phyloP scores from a whole-genome alignment of 2,113 vertebrate species.

The Peromyscus californicus region DNA sequence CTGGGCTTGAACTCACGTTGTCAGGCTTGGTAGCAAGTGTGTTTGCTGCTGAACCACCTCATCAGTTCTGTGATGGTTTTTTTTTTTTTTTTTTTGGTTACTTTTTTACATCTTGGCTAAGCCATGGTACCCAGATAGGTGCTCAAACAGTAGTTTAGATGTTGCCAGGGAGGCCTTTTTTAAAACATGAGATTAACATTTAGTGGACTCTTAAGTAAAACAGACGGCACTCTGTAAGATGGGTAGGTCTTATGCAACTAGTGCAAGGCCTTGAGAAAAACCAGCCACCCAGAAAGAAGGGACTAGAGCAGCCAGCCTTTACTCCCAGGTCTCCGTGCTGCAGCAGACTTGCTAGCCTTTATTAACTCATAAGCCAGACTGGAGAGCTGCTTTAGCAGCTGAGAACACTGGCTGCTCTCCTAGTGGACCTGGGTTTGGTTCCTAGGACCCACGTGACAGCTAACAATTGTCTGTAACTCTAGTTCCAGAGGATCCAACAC shows the following conservation, averaged over 20 bases:
- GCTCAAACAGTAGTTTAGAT: background rate
- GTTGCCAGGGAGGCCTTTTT: background rate
- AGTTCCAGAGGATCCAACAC: background rate
- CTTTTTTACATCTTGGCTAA: background rate
- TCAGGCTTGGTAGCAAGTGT: background rate
- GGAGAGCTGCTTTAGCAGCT: background rate
- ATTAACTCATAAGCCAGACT: rapidly evolving
- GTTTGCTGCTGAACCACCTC: background rate
- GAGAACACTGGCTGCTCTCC: background rate
- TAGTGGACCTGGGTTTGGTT: background rate
- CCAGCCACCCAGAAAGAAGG: background rate
- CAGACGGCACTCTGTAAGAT: too few species aligned
- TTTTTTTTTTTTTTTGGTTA: background rate
- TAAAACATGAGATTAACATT: background rate
- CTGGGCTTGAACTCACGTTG: background rate
- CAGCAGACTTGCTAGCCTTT: background rate
- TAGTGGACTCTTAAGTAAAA: too few species aligned
- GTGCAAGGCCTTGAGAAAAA: background rate
- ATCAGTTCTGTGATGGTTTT: background rate
- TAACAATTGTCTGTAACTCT: background rate
- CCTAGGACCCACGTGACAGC: background rate
- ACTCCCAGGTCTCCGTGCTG: too few species aligned
- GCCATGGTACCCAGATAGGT: background rate
- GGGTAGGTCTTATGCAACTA: background rate
- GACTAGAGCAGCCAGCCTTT: background rate